Conservation (phyloP, 2,888 invertebrate species). For the Chouioia cunea region DNA sequence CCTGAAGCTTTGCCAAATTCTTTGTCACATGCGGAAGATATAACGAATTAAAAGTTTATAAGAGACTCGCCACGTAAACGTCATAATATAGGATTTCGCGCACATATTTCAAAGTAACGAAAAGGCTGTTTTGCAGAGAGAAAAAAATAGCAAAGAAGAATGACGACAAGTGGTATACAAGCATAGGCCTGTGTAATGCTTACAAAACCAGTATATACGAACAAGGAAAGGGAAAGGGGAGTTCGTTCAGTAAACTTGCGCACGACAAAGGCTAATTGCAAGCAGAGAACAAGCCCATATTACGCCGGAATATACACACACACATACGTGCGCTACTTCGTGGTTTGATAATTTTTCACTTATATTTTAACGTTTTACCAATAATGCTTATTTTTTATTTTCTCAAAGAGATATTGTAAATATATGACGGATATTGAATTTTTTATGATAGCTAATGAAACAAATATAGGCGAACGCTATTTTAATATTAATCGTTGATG, state of each 20-base stretch:
- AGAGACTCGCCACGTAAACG: neutral
- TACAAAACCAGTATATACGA: neutral
- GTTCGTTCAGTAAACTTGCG: slow-evolving; percentile 53
- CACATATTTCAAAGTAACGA: too few species aligned
- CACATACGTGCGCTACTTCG: slow-evolving; percentile 14
- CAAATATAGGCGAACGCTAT: too few species aligned
- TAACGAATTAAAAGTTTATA: too few species aligned
- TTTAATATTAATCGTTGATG: too few species aligned
- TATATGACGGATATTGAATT: too few species aligned
- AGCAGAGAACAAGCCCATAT: slow-evolving; percentile 65
- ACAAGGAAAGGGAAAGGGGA: slow-evolving; percentile 28
- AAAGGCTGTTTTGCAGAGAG: neutral
- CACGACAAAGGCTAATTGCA: slow-evolving; percentile 68
- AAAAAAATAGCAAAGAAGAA: slow-evolving; percentile 5
- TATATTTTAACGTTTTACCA: too few species aligned
- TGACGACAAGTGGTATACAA: neutral
- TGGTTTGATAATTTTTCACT: too few species aligned
- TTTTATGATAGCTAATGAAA: too few species aligned
- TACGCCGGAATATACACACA: slow-evolving; percentile 59
- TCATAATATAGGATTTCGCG: neutral
- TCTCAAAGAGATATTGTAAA: too few species aligned
- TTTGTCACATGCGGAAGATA: too few species aligned
- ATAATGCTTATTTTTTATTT: too few species aligned
- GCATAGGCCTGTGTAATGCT: slow-evolving; percentile 20
- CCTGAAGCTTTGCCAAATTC: too few species aligned